Base-by-base conservation (phyloP, 2,113 vertebrate genomes). In the Nothoprocta perdicaria region DNA sequence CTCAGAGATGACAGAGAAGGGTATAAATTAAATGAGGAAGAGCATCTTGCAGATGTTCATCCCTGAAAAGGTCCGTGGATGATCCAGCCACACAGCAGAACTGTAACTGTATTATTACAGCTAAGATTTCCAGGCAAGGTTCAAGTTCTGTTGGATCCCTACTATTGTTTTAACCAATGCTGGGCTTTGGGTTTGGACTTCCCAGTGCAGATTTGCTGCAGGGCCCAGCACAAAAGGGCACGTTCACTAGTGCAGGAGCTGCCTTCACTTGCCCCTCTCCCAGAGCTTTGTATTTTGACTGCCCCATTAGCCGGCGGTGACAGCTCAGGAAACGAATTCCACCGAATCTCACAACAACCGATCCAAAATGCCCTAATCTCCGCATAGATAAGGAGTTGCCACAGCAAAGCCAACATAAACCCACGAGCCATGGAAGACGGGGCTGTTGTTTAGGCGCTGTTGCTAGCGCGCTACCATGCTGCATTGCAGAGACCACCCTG, bases 341-440 rank as follows among this genome's bases (percentile, higher is more conserved):
- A 95, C 93, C 94, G 26, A 90, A 92, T 95, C 92, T 96, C 94
- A 80, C 95, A 94, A 67, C 80, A 84, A 57, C 92, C 84, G 94
- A 95, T 96, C 80, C 73, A 31, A 94, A 83, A 96, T 83, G 66
- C 90, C 92, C 92, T 97, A 92, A 96, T 97, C 96, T 95, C 86
- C 14, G 61, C 60, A 17, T 10, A 93, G 98, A 98, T 98, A 98
- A 97, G 97, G 92, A 91, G 97, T 98, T 97, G 98, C 96, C 92
- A 98, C 96, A 96, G 97, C 94, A 96, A 98, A 96, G 92, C 88
- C 96, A 97, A 97, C 97, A 95, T 91, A 96, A 97, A 95, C 93
- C 94, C 48, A 87, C 62, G 93, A n/a, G 69, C 91, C 90, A 62
- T 81, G 96, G 95, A 90, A 84, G 94, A 86, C 38, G 55, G 86